These are phyloP conservation scores for Pseudopleuronectes americanus DNA, from an alignment of 2,797 vertebrate species.

Conservation along the genomic window DNA sequence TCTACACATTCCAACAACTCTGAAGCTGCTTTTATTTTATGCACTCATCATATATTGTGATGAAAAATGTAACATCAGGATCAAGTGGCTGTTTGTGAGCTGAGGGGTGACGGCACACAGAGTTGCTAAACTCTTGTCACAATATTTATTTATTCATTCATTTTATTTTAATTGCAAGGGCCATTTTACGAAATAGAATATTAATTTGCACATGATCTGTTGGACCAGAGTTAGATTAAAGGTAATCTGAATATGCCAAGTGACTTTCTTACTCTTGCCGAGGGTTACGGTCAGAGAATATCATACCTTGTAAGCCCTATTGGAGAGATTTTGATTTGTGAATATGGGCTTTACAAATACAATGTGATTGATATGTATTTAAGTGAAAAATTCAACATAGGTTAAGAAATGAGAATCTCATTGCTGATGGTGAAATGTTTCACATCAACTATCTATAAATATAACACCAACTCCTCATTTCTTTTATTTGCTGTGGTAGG, in stretches of 20 bases:
- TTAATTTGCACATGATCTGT: neutral
- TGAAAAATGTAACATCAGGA: neutral
- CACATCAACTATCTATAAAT: neutral
- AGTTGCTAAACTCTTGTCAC: neutral
- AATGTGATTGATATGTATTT: too few relatives aligned
- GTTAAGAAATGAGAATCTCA: neutral
- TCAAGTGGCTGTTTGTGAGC: neutral
- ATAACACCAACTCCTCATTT: neutral
- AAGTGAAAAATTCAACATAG: too few relatives aligned
- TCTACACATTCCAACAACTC: slow-evolving; percentile 5
- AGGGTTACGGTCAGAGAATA: too few relatives aligned
- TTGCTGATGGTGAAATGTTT: neutral
- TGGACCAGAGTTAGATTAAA: too few relatives aligned
- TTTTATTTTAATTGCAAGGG: neutral
- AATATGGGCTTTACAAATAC: too few relatives aligned
- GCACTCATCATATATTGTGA: neutral
- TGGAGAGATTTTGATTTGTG: too few relatives aligned
- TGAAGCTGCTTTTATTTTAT: slow-evolving; percentile 1
- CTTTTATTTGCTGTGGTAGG: too few relatives aligned
- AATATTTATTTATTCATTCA: neutral
- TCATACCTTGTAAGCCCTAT: too few relatives aligned
- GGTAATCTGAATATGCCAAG: too few relatives aligned
- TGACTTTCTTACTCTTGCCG: neutral
- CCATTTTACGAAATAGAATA: neutral
- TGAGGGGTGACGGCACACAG: neutral